A percentile compares a stretch with the other conserved stretches of the same genome.
Evolutionary conservation across 2,113 vertebrate species (phyloP).

Genomic region (Regulus satrapa): DNA sequence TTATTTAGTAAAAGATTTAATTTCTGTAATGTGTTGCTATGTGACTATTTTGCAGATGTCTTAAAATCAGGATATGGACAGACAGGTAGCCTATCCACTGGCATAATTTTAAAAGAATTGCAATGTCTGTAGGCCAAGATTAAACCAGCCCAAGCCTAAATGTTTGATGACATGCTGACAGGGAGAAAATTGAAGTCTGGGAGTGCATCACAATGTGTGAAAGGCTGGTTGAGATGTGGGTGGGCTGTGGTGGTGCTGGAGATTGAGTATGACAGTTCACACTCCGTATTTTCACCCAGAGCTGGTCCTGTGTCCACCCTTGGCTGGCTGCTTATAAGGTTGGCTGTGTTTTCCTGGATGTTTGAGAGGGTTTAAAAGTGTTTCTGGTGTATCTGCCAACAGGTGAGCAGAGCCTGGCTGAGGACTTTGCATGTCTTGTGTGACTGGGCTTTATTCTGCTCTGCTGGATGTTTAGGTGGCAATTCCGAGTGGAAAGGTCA

Average conservation of each 20-base stretch:
- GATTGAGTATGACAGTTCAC: neutral
- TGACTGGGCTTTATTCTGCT: neutral
- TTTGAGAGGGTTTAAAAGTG: neutral
- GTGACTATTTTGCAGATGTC: neutral
- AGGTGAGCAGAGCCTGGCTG: neutral
- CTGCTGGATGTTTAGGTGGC: neutral
- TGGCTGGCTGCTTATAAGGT: neutral
- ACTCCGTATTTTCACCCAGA: neutral
- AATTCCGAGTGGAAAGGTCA: neutral
- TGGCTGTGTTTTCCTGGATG: neutral
- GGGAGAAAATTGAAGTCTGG: neutral
- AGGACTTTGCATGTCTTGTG: neutral
- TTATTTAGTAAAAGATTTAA: neutral
- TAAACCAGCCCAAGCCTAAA: neutral
- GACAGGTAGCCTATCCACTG: neutral
- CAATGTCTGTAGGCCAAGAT: neutral
- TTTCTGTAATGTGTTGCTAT: neutral
- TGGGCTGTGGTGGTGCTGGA: neutral
- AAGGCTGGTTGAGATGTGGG: neutral
- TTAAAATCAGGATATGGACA: neutral
- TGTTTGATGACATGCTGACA: neutral
- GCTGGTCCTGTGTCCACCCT: neutral
- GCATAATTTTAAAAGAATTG: neutral
- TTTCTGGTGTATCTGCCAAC: neutral
- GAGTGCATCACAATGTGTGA: neutral